Conservation (phyloP, 2,888 invertebrate species). For the Panzeria rudis region DNA sequence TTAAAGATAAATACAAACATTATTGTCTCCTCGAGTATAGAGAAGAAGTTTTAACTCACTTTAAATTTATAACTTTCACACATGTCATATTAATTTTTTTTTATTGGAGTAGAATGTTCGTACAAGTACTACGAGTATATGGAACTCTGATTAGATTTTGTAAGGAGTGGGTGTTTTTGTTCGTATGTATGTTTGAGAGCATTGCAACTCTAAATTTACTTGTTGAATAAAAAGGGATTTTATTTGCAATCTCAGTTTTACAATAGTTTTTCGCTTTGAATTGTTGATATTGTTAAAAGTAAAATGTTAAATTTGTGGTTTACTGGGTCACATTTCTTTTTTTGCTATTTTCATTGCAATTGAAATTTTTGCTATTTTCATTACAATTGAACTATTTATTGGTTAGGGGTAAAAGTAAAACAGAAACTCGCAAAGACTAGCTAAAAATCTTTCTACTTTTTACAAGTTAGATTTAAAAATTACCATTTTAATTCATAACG, state of each 20-base stretch:
- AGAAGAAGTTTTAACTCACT: background rate
- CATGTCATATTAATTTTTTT: conserved; percentile 19
- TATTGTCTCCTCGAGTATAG: background rate
- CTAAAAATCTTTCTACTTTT: too few species aligned
- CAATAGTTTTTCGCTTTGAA: conserved; percentile 5
- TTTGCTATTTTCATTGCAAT: background rate
- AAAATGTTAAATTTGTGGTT: conserved; percentile 58
- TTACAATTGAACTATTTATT: conserved; percentile 32
- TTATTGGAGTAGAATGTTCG: background rate
- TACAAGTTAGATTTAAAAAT: too few species aligned
- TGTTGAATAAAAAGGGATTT: conserved; percentile 53
- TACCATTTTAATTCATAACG: too few species aligned
- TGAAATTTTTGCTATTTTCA: conserved; percentile 14
- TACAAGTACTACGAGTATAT: background rate
- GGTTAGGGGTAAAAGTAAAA: conserved; percentile 17
- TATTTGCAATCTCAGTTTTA: background rate
- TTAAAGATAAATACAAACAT: background rate
- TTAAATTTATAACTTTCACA: conserved; percentile 43
- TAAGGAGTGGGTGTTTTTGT: conserved; percentile 50
- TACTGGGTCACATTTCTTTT: conserved; percentile 55
- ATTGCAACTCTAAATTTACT: conserved; percentile 28
- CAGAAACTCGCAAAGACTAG: too few species aligned
- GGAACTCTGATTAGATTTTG: conserved; percentile 44
- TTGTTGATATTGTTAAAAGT: conserved; percentile 45
- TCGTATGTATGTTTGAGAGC: background rate